phyloP scores from a whole-genome alignment of 2,888 invertebrate species.

The Ophion obscuratus region DNA sequence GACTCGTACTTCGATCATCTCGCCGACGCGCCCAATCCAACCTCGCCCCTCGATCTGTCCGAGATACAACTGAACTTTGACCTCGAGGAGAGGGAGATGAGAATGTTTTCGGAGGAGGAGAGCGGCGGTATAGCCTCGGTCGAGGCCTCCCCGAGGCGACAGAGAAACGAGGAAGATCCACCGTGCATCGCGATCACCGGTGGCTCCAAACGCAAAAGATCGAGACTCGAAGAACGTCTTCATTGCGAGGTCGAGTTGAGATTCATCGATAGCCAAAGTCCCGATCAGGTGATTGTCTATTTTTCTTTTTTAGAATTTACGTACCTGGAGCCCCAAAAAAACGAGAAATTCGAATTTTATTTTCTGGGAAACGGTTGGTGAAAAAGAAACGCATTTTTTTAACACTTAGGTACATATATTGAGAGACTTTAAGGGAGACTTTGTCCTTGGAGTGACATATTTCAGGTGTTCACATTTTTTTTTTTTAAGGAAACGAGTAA shows the following conservation, averaged over 20 bases:
- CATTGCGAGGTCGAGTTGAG: slow-evolving; percentile 88
- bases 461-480: too few relatives aligned
- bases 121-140: slow-evolving; percentile 86
- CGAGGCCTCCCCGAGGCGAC: slow-evolving; percentile 81
- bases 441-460: too few relatives aligned
- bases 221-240: slow-evolving; percentile 91
- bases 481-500: too few relatives aligned
- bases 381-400: too few relatives aligned
- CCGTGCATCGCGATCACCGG: slow-evolving; percentile 79
- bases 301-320: too few relatives aligned
- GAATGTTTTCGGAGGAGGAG: slow-evolving; percentile 96
- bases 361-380: too few relatives aligned
- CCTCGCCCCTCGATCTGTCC: slow-evolving; percentile 89
- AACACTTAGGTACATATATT: too few relatives aligned
- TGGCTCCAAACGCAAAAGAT: slow-evolving; percentile 86
- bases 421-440: too few relatives aligned
- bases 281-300: slow-evolving; percentile 85
- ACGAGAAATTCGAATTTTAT: too few relatives aligned
- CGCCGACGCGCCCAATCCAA: slow-evolving; percentile 86
- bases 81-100: slow-evolving; percentile 93
- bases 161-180: slow-evolving; percentile 84
- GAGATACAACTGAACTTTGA: slow-evolving; percentile 93
- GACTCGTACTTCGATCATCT: slow-evolving; percentile 96
- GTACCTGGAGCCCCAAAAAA: too few relatives aligned
- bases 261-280: slow-evolving; percentile 92